Percentiles rank a stretch among this genome's conserved stretches.
These are phyloP conservation scores for Cydia fagiglandana DNA, from an alignment of 1,140 invertebrate genomes.

Conservation along the genomic window DNA sequence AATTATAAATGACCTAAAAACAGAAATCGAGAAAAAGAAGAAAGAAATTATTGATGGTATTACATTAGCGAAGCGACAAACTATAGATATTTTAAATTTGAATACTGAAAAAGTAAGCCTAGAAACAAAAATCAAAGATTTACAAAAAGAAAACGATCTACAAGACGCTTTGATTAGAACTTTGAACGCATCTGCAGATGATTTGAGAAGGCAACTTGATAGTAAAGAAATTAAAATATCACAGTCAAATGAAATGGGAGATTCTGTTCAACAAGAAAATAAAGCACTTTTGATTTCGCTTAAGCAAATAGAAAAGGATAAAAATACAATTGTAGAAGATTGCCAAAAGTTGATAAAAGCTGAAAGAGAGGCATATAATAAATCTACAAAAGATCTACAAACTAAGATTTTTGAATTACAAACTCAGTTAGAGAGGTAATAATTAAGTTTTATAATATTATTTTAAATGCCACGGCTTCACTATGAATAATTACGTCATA, in stretches of 20 bases:
- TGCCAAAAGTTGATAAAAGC: constrained; percentile 67
- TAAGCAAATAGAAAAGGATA: constrained; percentile 69
- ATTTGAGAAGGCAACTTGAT: constrained; percentile 52
- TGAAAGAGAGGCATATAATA: constrained; percentile 66
- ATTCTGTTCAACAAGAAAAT: constrained; percentile 52
- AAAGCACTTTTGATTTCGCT: constrained; percentile 56
- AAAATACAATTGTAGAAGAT: constrained; percentile 60
- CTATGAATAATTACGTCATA: constrained; percentile 17
- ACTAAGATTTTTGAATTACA: constrained; percentile 59
- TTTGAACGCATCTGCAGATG: constrained; percentile 47
- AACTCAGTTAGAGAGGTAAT: constrained; percentile 61
- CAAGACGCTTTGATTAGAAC: constrained; percentile 53
- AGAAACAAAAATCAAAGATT: constrained; percentile 48
- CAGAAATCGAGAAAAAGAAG: constrained; percentile 44
- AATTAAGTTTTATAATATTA: neutral
- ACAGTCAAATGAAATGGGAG: constrained; percentile 45
- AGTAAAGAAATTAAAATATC: constrained; percentile 45
- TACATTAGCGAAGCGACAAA: constrained; percentile 42
- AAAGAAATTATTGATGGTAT: constrained; percentile 50
- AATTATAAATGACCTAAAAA: constrained; percentile 45
- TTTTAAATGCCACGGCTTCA: constrained; percentile 24
- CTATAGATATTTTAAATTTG: constrained; percentile 48
- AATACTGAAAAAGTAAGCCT: constrained; percentile 52
- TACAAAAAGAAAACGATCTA: constrained; percentile 49
- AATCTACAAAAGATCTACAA: constrained; percentile 63